Conservation (phyloP, 2,113 vertebrate species). For the Menidia beryllina region DNA sequence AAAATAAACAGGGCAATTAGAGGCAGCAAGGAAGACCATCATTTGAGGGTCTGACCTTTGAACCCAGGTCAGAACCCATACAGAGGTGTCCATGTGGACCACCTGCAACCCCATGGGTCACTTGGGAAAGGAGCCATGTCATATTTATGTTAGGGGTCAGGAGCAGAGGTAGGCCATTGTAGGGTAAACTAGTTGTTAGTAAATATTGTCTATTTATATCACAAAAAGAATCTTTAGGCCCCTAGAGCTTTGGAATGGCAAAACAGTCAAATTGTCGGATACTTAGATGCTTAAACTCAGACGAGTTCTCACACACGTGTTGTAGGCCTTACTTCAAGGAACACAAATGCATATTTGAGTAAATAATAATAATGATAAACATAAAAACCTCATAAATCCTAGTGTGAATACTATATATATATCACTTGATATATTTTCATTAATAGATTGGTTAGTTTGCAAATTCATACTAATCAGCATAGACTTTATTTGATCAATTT, state of each 20-base stretch:
- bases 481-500: too few relatives aligned
- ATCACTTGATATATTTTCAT: too few relatives aligned
- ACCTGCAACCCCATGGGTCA: constrained; percentile 70
- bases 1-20: constrained; percentile 87
- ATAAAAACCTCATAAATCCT: too few relatives aligned
- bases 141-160: constrained; percentile 81
- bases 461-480: too few relatives aligned
- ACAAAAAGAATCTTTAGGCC: constrained; percentile 12
- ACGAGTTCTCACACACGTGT: too few relatives aligned
- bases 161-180: constrained; percentile 51
- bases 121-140: constrained; percentile 66
- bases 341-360: too few relatives aligned
- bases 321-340: too few relatives aligned
- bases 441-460: too few relatives aligned
- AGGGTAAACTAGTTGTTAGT: constrained; percentile 62
- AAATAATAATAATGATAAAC: too few relatives aligned
- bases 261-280: constrained; percentile 17
- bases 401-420: too few relatives aligned
- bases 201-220: constrained; percentile 79
- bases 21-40: constrained; percentile 75
- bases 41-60: constrained; percentile 82
- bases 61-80: constrained; percentile 78
- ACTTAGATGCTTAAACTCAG: neutral
- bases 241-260: constrained; percentile 10
- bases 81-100: constrained; percentile 77